Evolutionary conservation across 1,140 invertebrate genomes (phyloP).

Genomic region (Trissolcus basalis): DNA sequence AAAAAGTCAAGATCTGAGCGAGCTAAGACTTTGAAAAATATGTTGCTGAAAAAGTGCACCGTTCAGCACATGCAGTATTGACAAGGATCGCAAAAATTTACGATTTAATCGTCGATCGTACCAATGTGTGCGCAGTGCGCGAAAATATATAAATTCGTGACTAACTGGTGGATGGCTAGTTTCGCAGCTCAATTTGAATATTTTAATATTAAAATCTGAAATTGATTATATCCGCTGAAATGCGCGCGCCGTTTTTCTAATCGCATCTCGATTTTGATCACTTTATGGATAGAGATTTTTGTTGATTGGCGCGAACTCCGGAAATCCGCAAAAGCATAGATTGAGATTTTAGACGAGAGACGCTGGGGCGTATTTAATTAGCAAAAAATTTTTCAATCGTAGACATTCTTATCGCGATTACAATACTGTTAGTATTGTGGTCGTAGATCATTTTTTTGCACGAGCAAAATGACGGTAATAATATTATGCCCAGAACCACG

Average conservation of each 20-base stretch:
- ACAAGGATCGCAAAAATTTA: no score
- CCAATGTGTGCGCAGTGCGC: slow-evolving; percentile 17
- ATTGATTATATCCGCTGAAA: slow-evolving; percentile 26
- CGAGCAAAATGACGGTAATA: slow-evolving; percentile 53
- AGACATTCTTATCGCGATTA: slow-evolving; percentile 15
- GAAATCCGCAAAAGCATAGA: no score
- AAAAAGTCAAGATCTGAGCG: no score
- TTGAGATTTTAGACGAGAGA: background rate
- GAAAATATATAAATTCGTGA: slow-evolving; percentile 37
- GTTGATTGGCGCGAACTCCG: background rate
- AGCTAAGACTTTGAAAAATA: no score
- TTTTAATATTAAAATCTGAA: slow-evolving; percentile 38
- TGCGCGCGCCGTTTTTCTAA: slow-evolving; percentile 8
- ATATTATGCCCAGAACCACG: slow-evolving; percentile 50
- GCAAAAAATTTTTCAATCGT: slow-evolving; percentile 29
- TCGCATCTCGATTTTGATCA: background rate
- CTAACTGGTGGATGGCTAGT: slow-evolving; percentile 27
- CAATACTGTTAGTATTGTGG: slow-evolving; percentile 43
- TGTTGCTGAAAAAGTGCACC: no score
- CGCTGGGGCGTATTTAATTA: slow-evolving; percentile 42
- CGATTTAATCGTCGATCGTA: background rate
- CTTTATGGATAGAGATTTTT: background rate
- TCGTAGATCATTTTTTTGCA: slow-evolving; percentile 45
- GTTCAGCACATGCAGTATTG: no score
- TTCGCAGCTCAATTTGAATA: slow-evolving; percentile 55